These are phyloP conservation scores for Raja brachyura DNA, from an alignment of 2,113 vertebrate genomes.

Conservation along the genomic window DNA sequence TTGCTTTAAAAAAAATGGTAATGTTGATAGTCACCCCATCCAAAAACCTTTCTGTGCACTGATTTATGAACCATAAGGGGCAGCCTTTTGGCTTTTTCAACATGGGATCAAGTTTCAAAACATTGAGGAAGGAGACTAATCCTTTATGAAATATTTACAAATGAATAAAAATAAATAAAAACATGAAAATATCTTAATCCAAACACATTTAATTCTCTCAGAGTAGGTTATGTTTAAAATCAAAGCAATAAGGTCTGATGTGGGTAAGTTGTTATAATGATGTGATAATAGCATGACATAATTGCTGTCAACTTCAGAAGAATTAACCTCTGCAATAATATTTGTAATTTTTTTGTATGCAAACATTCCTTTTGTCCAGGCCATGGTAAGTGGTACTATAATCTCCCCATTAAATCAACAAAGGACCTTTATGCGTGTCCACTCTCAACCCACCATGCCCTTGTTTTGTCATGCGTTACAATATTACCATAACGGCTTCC, in stretches of 20 bases:
- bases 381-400: constrained; percentile 79
- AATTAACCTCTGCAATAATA: constrained; percentile 49
- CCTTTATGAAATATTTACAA: neutral
- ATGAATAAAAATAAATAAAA: no score
- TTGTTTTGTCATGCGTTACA: constrained; percentile 6
- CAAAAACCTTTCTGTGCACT: neutral
- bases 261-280: neutral
- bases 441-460: neutral
- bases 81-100: neutral
- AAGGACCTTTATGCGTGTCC: constrained; percentile 31
- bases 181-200: neutral
- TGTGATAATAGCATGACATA: neutral
- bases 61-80: neutral
- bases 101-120: neutral
- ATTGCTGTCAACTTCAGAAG: constrained; percentile 2
- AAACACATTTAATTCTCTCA: neutral
- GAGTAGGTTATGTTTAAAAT: neutral
- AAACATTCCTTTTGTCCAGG: constrained; percentile 71
- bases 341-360: constrained; percentile 76
- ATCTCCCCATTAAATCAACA: constrained; percentile 32
- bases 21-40: neutral
- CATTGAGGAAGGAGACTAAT: neutral
- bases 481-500: neutral
- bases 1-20: neutral
- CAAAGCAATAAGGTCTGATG: neutral